Evolutionary conservation across 1,140 invertebrate species (phyloP).

Genomic region (Danaus plexippus): DNA sequence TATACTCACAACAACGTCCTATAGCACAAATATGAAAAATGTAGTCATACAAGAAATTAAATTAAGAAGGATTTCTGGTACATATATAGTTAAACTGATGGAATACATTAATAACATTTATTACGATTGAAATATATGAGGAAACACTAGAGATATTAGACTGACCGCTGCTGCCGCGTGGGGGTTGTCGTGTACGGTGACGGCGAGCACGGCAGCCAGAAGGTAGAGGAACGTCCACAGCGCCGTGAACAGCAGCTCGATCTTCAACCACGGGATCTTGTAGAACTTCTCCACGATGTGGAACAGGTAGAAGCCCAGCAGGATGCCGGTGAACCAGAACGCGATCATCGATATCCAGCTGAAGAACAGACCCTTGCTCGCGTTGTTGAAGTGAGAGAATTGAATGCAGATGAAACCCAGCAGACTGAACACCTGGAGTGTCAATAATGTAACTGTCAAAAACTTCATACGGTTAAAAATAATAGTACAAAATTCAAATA

Average conservation of each 20-base stretch:
- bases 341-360: conserved; percentile 87
- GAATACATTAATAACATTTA: neutral
- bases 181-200: conserved; percentile 71
- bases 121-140: conserved; percentile 18
- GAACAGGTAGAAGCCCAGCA: conserved; percentile 87
- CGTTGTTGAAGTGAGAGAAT: conserved; percentile 68
- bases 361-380: conserved; percentile 78
- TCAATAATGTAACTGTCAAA: neutral
- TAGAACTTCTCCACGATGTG: conserved; percentile 89
- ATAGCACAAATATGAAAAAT: too few species aligned
- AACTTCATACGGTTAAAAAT: too few species aligned
- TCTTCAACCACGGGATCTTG: conserved; percentile 89
- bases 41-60: too few species aligned
- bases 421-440: conserved; percentile 79
- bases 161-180: conserved; percentile 80
- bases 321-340: conserved; percentile 87
- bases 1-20: too few species aligned
- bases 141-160: too few species aligned
- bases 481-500: too few species aligned
- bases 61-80: too few species aligned
- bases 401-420: conserved; percentile 88
- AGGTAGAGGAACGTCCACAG: conserved; percentile 82
- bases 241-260: conserved; percentile 84
- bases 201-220: conserved; percentile 77
- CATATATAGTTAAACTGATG: too few species aligned